Evolutionary conservation across 2,797 vertebrate genomes (phyloP), one percentile per base, ranked within the genome.

Genomic region (Silurus aristotelis): DNA sequence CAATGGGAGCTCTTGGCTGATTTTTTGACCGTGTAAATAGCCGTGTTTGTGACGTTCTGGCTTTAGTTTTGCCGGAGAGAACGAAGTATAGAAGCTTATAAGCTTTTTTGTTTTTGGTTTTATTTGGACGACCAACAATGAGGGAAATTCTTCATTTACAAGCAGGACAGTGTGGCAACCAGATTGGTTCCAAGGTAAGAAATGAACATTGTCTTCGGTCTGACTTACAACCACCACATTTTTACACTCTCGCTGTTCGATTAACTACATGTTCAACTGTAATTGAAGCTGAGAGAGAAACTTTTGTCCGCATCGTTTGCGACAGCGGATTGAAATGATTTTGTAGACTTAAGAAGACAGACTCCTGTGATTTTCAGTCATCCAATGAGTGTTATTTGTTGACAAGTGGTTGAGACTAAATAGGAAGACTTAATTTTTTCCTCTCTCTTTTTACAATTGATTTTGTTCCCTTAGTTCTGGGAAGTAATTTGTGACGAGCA

Each of bases 131-230:
- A 15, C 17, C 27, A 78, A 5, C 73, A 13, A 96, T 96, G 95
- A 93, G 95, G 87, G 95, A 96, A 88, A 96, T 96, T 76, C 95
- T 96, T 83, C 95, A 96, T 90, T 92, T 96, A 85, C 95, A 96
- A 88, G 95, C 94, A 46, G 95, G 95, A 70, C 95, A 96, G 87
- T 96, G 95, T 87, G 95, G 95, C 15, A 90, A 94, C 89, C 90
- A 91, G 64, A 92, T 92, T 81, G 91, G 90, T 71, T 94, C 90
- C 52, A 92, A 92, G 90, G 90, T 92, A 85, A 61, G 72, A 83
- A 5, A 5, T 66, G 0, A 55, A 63, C 56, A 3, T 38, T 38
- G 31, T 38, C 31, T 3, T 38, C 31, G 31, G 2, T 38, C 31
- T 38, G 31, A 38, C 31, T 38, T 38, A 38, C 31, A 38, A 38